Conservation (phyloP, 2,888 invertebrate species). For the Pecten maximus region DNA sequence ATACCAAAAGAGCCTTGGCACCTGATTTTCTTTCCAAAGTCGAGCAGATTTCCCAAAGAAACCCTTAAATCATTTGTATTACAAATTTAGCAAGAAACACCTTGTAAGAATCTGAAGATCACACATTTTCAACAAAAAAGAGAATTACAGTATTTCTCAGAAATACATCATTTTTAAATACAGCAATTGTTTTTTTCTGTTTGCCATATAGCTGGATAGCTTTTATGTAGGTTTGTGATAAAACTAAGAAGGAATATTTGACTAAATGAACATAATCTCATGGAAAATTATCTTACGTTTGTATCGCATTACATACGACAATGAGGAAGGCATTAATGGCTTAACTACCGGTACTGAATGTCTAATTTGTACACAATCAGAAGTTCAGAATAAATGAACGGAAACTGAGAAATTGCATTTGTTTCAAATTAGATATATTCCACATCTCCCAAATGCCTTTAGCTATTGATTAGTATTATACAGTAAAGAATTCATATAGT, state of each 20-base stretch:
- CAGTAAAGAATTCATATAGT: background rate
- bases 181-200: background rate
- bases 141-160: background rate
- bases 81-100: background rate
- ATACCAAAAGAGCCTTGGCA: background rate
- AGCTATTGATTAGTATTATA: background rate
- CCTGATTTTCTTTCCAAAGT: background rate
- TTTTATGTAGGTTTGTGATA: constrained; percentile 12
- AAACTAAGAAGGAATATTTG: constrained; percentile 2
- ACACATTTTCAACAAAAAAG: background rate
- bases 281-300: background rate
- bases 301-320: background rate
- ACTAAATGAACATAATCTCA: background rate
- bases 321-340: background rate
- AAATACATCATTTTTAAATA: background rate
- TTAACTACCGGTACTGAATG: background rate
- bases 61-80: background rate
- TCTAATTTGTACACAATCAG: background rate
- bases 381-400: background rate
- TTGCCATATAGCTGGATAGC: background rate
- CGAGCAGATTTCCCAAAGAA: background rate
- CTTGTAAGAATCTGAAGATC: background rate
- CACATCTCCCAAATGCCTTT: background rate
- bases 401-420: background rate
- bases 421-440: background rate